phyloP scores from a whole-genome alignment of 2,113 vertebrate species.

The Rhinopomastus cyanomelas region DNA sequence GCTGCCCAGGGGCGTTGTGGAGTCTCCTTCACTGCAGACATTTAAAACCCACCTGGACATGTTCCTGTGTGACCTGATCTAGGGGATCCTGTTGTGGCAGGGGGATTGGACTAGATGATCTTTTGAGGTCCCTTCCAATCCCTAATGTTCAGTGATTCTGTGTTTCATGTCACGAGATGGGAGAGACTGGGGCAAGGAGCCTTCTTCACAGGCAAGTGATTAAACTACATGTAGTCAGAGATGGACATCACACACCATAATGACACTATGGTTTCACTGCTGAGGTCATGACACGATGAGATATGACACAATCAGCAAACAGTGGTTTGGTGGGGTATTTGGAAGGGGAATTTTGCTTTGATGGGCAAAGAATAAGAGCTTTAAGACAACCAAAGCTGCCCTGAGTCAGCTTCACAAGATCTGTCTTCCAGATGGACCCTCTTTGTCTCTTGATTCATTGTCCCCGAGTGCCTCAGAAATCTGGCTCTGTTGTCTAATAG shows the following conservation, averaged over 20 bases:
- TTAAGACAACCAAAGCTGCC: slow-evolving; percentile 5
- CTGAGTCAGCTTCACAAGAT: background rate
- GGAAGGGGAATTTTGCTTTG: background rate
- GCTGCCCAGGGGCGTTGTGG: no score
- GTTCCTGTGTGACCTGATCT: no score
- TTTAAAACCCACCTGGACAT: no score
- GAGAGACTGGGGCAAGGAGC: background rate
- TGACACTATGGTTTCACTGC: background rate
- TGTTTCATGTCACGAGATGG: background rate
- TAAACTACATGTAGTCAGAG: background rate
- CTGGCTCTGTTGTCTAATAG: background rate
- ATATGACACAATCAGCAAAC: background rate
- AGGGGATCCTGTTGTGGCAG: no score
- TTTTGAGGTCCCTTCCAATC: no score
- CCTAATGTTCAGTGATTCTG: no score
- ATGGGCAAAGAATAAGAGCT: background rate
- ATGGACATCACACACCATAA: background rate
- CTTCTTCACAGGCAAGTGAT: background rate
- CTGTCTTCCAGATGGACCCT: slow-evolving; percentile 4
- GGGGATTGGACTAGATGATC: no score
- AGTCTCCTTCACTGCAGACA: no score
- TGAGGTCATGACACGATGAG: background rate
- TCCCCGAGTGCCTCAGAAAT: background rate
- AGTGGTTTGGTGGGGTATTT: fast-evolving
- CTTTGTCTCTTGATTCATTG: slow-evolving; percentile 20